Base-by-base conservation (phyloP, 1,140 invertebrate genomes). In the Drosophila obscura region DNA sequence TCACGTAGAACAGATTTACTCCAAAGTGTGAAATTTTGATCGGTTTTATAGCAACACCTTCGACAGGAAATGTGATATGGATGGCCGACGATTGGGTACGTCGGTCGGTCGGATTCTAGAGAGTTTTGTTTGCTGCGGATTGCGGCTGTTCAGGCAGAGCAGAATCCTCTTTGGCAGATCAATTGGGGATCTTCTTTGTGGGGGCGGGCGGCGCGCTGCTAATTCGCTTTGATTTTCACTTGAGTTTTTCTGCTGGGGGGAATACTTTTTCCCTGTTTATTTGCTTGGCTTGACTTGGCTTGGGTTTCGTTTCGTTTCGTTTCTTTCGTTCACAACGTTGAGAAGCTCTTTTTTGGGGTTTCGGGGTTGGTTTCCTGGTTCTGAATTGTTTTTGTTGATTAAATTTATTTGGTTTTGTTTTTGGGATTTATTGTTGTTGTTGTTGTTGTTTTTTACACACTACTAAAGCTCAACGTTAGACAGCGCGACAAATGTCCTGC, bases 21-120 rank as follows among this genome's bases (percentile, higher is more conserved):
- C 91, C 91, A 92, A 92, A 92, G 91, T 91, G 90, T 90, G 90
- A 91, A 91, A 91, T 91, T 91, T 91, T 91, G 90, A 90, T 91
- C 77, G 79, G 73, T 90, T 91, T 91, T 89, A 76, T 80, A 73
- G 79, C 75, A 90, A 91, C 90, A 87, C 90, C 67, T 82, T 85
- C 83, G 79, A 87, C 83, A 87, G 84, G 83, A 87, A 85, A 80
- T 79, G 51, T 62, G 41, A 16, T 44, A 46, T 44, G 51, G 67
- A 15, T 16, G 68, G 64, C 52, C 75, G 82, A 87, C 79, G 75
- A 50, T 50, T 52, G 22, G 46, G 26, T 67, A 55, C 59, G 81
- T 85, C 80, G 80, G 73, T 69, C 59, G 49, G 16, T 15, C 15
- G 39, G 16, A 24, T 15, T 19, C 16, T 6, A 15, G n/a, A 11